A percentile compares a stretch with the other conserved stretches of the same genome.
phyloP scores from a whole-genome alignment of 2,888 invertebrate genomes.

The Macrosiphum euphorbiae region DNA sequence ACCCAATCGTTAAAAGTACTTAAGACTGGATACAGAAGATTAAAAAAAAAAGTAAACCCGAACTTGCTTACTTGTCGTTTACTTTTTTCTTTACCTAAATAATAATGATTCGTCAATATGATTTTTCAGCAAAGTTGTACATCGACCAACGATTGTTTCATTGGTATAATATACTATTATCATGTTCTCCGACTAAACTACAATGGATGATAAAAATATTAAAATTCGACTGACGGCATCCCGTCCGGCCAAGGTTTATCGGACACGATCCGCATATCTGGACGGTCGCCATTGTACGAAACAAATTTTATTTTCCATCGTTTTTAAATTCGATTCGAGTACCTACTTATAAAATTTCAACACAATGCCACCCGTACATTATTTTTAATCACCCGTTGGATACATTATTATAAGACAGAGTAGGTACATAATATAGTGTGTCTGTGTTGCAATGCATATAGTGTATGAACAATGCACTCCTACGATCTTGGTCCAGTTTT shows the following conservation, averaged over 20 bases:
- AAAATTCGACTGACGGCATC: not conserved
- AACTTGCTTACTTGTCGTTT: not conserved
- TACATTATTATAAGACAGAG: slow-evolving; percentile 36
- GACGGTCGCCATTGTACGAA: slow-evolving; percentile 37
- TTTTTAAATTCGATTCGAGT: slow-evolving; percentile 58
- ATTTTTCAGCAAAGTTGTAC: not conserved
- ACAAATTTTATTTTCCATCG: slow-evolving; percentile 50
- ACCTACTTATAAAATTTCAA: slow-evolving; percentile 46
- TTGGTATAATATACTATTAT: not conserved
- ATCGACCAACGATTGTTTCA: not conserved
- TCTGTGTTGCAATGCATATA: slow-evolving; percentile 35
- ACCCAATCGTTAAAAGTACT: not conserved
- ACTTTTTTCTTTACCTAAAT: not conserved
- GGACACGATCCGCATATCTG: slow-evolving; percentile 34
- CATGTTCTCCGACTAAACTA: not conserved
- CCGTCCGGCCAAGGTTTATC: slow-evolving; percentile 22
- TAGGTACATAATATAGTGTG: slow-evolving; percentile 24
- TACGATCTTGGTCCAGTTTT: slow-evolving; percentile 57
- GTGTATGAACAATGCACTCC: slow-evolving; percentile 46
- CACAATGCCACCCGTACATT: slow-evolving; percentile 54
- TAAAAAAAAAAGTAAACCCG: not conserved
- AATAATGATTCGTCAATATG: not conserved
- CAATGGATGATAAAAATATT: not conserved
- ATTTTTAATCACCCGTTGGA: slow-evolving; percentile 60
- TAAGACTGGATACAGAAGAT: not conserved